Conservation (phyloP, 2,113 vertebrate species). For the Dicerorhinus sumatrensis region DNA sequence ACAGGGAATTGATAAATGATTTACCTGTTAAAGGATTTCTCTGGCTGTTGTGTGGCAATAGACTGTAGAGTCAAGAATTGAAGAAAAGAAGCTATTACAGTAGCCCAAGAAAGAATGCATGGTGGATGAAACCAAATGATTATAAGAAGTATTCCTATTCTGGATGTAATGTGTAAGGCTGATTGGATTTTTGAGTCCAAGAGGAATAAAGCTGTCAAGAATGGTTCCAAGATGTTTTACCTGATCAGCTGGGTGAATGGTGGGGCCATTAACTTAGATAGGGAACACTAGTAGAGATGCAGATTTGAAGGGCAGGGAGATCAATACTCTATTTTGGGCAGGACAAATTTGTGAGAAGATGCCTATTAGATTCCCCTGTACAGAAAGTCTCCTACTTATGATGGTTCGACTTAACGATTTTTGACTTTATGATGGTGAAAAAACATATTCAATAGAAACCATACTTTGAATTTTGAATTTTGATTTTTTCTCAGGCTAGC, state of each 20-base stretch:
- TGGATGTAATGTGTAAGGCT: not conserved
- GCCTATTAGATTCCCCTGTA: not conserved
- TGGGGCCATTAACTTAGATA: not conserved
- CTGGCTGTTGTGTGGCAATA: not conserved
- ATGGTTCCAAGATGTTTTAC: not conserved
- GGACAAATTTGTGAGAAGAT: constrained; percentile 2
- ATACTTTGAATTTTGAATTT: no score
- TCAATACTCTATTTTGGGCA: not conserved
- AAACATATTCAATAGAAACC: no score
- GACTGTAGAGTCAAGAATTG: not conserved
- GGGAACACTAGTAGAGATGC: not conserved
- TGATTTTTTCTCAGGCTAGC: no score
- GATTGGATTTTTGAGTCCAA: not conserved
- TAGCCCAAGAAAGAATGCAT: not conserved
- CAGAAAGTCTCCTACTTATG: no score
- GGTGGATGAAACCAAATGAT: not conserved
- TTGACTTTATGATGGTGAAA: no score
- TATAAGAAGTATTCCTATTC: not conserved
- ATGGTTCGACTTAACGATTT: no score
- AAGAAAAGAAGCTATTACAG: not conserved
- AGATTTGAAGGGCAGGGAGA: not conserved
- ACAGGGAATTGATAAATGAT: not conserved
- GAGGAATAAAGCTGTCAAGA: not conserved
- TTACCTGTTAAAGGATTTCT: not conserved
- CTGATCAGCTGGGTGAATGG: not conserved